Conservation (phyloP, 2,888 invertebrate species). For the Alentia gelatinosa region DNA sequence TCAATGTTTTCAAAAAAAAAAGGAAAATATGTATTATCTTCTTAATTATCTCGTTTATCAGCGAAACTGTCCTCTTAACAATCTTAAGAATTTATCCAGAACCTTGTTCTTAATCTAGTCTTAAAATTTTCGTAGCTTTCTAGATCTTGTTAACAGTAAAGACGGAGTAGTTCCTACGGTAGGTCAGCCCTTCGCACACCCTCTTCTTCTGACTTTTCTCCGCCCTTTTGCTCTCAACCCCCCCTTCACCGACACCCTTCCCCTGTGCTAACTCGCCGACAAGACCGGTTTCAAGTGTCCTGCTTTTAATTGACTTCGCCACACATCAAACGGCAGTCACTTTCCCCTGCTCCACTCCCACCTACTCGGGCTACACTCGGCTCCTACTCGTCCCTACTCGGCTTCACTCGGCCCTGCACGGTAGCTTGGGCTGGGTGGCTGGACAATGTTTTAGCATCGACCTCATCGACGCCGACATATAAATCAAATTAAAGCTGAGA, state of each 20-base stretch:
- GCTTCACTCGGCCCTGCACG: not conserved
- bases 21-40: no score
- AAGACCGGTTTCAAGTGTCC: slow-evolving; percentile 27
- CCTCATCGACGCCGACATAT: not conserved
- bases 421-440: not conserved
- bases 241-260: not conserved
- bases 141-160: no score
- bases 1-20: no score
- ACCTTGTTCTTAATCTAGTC: no score
- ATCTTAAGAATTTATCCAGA: no score
- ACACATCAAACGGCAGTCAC: slow-evolving; percentile 16
- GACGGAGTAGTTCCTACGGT: no score
- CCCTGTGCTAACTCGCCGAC: not conserved
- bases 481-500: slow-evolving; percentile 21
- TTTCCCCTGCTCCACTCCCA: not conserved
- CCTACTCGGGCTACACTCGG: not conserved
- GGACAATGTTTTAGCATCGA: slow-evolving; percentile 13
- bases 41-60: no score
- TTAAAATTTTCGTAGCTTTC: no score
- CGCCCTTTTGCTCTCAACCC: not conserved
- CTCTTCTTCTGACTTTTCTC: not conserved
- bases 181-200: not conserved
- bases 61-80: no score
- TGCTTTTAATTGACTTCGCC: slow-evolving; percentile 10
- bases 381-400: not conserved